Conservation (phyloP, 2,797 vertebrate species). For the Syngnathus acus region DNA sequence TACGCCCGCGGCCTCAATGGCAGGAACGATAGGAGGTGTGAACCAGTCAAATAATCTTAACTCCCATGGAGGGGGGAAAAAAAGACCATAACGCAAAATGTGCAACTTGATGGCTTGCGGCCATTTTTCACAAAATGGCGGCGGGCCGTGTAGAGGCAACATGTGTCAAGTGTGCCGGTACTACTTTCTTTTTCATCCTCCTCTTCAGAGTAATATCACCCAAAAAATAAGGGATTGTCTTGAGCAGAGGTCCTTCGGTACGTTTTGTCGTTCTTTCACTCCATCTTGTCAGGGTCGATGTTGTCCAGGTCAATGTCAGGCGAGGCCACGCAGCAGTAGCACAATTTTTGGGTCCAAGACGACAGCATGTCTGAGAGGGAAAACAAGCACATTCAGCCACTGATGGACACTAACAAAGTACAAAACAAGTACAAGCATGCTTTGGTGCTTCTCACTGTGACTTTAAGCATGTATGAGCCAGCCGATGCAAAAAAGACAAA, state of each 20-base stretch:
- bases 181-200: conserved; percentile 1
- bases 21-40: neutral
- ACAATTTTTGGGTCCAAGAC: conserved; percentile 70
- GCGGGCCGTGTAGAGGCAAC: neutral
- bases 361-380: conserved; percentile 58
- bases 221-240: conserved; percentile 25
- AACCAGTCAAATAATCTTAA: neutral
- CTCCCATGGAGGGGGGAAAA: neutral
- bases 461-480: too few species aligned
- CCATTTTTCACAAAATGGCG: neutral
- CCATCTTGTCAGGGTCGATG: conserved; percentile 53
- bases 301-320: conserved; percentile 71
- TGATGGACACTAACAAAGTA: too few species aligned
- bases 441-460: too few species aligned
- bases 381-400: neutral
- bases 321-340: conserved; percentile 69
- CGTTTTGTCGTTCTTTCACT: conserved; percentile 37
- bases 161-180: neutral
- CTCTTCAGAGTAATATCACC: neutral
- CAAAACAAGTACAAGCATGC: too few species aligned
- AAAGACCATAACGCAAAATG: neutral
- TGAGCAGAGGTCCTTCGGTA: conserved; percentile 6
- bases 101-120: neutral
- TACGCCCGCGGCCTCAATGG: too few species aligned
- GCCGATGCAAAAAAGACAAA: too few species aligned